phyloP scores from a whole-genome alignment of 2,797 vertebrate genomes.

The Neomorphus geoffroyi region DNA sequence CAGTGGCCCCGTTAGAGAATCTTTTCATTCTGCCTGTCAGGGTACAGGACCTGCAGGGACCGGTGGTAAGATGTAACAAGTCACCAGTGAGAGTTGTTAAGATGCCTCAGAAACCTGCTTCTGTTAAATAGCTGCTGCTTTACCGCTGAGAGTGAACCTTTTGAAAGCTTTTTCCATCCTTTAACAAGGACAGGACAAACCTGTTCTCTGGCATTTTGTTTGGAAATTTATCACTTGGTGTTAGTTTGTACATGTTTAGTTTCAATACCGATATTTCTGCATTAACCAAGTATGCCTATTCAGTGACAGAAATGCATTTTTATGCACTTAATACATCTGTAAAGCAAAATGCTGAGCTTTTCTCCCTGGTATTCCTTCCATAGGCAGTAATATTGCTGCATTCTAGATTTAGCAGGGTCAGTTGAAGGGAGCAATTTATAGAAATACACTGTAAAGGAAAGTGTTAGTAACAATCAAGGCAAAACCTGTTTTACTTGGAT shows the following conservation, averaged over 20 bases:
- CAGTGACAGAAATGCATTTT: conserved; percentile 11
- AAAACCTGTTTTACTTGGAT: neutral
- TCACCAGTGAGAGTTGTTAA: conserved; percentile 76
- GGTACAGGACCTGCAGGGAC: conserved; percentile 80
- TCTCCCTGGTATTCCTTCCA: neutral
- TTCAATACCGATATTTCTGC: conserved; percentile 1
- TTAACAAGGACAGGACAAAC: conserved; percentile 47
- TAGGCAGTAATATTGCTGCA: neutral
- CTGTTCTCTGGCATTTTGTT: conserved; percentile 11
- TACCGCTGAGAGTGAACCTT: conserved; percentile 32
- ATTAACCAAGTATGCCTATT: neutral
- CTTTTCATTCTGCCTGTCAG: conserved; percentile 84
- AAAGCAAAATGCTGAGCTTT: neutral
- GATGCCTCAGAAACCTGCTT: conserved; percentile 74
- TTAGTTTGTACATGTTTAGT: conserved; percentile 27
- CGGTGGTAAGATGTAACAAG: conserved; percentile 75
- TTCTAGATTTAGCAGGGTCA: neutral
- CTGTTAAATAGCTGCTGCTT: conserved; percentile 53
- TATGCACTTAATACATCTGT: neutral
- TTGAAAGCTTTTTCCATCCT: conserved; percentile 48
- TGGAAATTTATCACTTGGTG: conserved; percentile 12
- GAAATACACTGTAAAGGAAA: neutral
- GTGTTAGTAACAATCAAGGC: neutral
- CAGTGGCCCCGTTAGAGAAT: conserved; percentile 77
- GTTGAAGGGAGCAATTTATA: neutral